Percentiles rank a stretch among this genome's conserved stretches.
These are phyloP conservation scores for Physella acuta DNA, from an alignment of 1,140 invertebrate species.

Conservation along the genomic window DNA sequence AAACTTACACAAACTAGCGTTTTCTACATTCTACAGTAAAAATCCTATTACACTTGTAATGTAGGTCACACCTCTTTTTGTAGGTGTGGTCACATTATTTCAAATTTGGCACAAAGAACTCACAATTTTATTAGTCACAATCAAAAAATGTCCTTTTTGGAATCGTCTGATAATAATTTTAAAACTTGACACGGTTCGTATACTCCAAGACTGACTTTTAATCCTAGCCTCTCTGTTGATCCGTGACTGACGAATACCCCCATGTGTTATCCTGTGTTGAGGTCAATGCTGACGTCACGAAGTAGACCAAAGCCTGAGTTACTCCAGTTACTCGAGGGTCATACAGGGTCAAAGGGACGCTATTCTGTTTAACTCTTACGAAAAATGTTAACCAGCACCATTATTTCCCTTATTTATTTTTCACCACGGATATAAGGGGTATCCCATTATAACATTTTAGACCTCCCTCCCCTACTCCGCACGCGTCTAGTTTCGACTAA, in stretches of 20 bases:
- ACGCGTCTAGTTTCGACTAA: no score
- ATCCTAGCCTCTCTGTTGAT: background rate
- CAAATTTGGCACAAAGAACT: background rate
- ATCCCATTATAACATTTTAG: no score
- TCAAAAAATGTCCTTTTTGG: slow-evolving; percentile 3
- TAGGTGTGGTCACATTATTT: slow-evolving; percentile 29
- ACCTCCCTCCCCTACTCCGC: no score
- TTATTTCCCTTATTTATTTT: no score
- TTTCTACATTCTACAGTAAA: background rate
- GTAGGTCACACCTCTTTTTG: slow-evolving; percentile 6
- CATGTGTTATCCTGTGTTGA: slow-evolving; percentile 23
- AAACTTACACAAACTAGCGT: background rate
- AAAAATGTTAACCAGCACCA: no score
- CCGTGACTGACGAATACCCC: background rate
- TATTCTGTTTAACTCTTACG: no score
- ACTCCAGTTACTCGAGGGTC: no score
- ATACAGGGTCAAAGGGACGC: no score
- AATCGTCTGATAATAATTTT: slow-evolving; percentile 18
- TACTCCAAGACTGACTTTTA: background rate
- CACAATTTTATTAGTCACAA: background rate
- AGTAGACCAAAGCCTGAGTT: slow-evolving; percentile 18
- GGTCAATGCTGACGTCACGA: slow-evolving; percentile 11
- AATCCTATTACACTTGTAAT: background rate
- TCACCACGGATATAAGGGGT: no score
- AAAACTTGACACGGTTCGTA: slow-evolving; percentile 2